Evolutionary conservation across 2,888 invertebrate species (phyloP).

Genomic region (Luperina testacea): DNA sequence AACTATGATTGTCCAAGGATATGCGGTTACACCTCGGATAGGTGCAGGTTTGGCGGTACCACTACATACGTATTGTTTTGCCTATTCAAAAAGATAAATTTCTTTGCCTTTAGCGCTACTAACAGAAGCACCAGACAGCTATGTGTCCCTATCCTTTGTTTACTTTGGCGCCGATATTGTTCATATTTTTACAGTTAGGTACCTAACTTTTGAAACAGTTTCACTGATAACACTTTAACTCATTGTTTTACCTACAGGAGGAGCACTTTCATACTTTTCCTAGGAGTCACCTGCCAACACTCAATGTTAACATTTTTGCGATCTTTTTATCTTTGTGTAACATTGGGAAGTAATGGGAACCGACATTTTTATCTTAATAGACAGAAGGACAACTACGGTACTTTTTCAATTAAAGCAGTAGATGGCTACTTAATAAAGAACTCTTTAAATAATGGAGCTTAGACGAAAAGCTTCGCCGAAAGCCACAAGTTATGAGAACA

Average conservation of each 20-base stretch:
- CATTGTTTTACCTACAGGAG: constrained; percentile 19
- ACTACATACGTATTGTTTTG: constrained; percentile 20
- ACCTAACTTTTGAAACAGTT: constrained; percentile 43
- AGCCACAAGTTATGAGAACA: constrained; percentile 26
- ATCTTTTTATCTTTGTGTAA: constrained; percentile 68
- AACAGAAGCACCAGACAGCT: constrained; percentile 37
- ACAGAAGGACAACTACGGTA: constrained; percentile 74
- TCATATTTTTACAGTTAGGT: constrained; percentile 38
- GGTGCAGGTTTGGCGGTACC: not conserved
- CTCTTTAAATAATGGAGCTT: constrained; percentile 43
- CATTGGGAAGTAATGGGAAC: constrained; percentile 67
- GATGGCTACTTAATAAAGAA: constrained; percentile 36
- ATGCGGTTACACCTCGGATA: not conserved
- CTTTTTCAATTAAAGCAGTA: constrained; percentile 63
- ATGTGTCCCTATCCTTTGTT: constrained; percentile 32
- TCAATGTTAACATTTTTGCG: constrained; percentile 69
- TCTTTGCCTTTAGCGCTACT: constrained; percentile 35
- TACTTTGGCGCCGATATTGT: constrained; percentile 52
- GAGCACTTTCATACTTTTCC: constrained; percentile 56
- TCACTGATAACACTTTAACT: constrained; percentile 49
- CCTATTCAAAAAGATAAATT: constrained; percentile 15
- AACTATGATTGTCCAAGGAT: not conserved
- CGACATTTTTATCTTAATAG: constrained; percentile 72
- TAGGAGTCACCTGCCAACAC: constrained; percentile 60
- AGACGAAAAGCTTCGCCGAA: constrained; percentile 40